A percentile compares a stretch with the other conserved stretches of the same genome.
phyloP scores from a whole-genome alignment of 2,888 invertebrate genomes.

The Keiferia lycopersicella region DNA sequence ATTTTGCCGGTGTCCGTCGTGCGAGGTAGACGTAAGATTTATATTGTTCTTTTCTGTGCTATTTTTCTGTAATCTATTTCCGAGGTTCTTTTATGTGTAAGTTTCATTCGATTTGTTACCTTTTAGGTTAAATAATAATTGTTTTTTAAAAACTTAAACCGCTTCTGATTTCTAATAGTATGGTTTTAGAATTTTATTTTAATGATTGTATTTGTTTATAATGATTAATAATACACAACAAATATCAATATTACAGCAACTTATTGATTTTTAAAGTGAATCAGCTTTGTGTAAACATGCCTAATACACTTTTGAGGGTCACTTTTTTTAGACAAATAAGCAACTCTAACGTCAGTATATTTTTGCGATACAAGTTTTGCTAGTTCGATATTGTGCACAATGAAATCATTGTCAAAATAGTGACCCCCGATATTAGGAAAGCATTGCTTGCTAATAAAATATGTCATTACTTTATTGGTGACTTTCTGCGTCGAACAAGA shows the following conservation, averaged over 20 bases:
- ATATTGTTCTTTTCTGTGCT: too few species aligned
- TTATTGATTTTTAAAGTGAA: slow-evolving; percentile 31
- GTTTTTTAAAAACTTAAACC: too few species aligned
- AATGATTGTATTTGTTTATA: too few species aligned
- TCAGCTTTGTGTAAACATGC: slow-evolving; percentile 29
- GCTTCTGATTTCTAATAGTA: too few species aligned
- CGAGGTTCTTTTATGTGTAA: too few species aligned
- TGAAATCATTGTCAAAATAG: slow-evolving; percentile 11
- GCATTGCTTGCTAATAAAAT: slow-evolving; percentile 25
- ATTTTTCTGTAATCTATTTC: too few species aligned
- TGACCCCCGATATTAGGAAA: slow-evolving; percentile 25
- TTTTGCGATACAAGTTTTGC: slow-evolving; percentile 21
- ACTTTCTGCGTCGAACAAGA: slow-evolving; percentile 24
- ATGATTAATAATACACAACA: not conserved
- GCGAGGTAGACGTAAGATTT: too few species aligned
- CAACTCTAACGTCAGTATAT: slow-evolving; percentile 27
- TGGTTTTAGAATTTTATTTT: too few species aligned
- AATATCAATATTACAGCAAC: not conserved
- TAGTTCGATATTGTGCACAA: slow-evolving; percentile 25
- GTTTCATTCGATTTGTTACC: too few species aligned
- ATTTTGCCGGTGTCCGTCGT: too few species aligned
- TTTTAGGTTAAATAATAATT: too few species aligned
- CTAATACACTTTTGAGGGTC: slow-evolving; percentile 29
- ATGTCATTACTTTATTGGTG: too few species aligned
- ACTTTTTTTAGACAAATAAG: slow-evolving; percentile 27